These are phyloP conservation scores for Anseranas semipalmata DNA, from an alignment of 2,113 vertebrate species.

Conservation along the genomic window DNA sequence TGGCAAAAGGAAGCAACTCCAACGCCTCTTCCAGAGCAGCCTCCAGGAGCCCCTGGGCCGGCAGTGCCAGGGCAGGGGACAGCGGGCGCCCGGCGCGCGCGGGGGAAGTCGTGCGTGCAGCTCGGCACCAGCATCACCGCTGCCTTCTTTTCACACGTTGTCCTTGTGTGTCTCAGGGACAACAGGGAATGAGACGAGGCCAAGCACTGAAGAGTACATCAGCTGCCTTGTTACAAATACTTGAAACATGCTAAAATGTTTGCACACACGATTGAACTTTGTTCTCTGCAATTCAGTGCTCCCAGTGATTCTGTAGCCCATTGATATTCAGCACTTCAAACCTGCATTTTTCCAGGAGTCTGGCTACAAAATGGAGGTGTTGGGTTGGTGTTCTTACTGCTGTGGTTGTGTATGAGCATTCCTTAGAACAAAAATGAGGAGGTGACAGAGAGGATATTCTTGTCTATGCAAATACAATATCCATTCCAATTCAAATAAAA, in stretches of 20 bases:
- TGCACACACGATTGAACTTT: background rate
- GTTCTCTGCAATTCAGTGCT: background rate
- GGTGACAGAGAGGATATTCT: background rate
- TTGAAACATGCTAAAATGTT: fast-evolving
- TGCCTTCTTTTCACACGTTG: background rate
- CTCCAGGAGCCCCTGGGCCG: background rate
- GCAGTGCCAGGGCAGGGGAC: background rate
- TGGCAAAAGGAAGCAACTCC: background rate
- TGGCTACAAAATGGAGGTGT: background rate
- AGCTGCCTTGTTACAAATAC: fast-evolving
- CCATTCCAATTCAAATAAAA: constrained; percentile 33
- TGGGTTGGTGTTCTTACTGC: background rate
- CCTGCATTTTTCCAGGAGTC: background rate
- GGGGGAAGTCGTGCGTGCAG: background rate
- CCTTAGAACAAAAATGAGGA: background rate
- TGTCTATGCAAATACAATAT: background rate
- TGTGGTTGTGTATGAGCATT: background rate
- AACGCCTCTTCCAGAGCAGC: background rate
- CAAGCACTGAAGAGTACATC: fast-evolving
- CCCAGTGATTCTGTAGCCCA: background rate
- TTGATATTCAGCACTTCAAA: fast-evolving
- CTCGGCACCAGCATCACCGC: background rate
- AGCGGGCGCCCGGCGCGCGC: background rate
- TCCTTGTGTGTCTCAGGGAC: background rate
- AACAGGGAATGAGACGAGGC: background rate